Base-by-base conservation (phyloP, 2,797 vertebrate species). In the Mareca strepera region DNA sequence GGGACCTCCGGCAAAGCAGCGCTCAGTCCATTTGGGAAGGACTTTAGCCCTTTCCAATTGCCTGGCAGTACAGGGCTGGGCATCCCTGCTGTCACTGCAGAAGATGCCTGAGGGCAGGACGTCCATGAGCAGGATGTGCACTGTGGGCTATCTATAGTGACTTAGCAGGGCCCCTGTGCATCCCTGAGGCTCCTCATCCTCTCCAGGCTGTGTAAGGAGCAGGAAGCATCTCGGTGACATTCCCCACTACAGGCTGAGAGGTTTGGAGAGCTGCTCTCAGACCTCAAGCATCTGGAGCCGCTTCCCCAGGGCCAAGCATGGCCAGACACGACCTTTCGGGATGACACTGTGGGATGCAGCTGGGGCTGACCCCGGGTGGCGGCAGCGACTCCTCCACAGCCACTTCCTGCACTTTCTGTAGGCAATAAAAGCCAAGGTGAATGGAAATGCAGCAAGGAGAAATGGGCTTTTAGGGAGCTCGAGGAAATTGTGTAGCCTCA, bases 131-230 rank as follows among this genome's bases (percentile, higher is more conserved):
- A 2, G 2, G 2, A 29, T 16, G 28, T n/a, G 58, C 48, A 33
- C 8, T 0, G 0, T 4, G 1, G 60, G 60, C 77, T 77, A 66
- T 20, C 68, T 0, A 0, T 44, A 31, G 55, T 0, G 0, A 17
- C 10, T 43, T 41, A 76, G 55, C 1, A 0, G 0, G 1, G 64
- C 63, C 41, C 6, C 0, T 31, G 23, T 0, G 0, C 0, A 2
- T 11, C 37, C 50, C 39, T 91, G 56, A 3, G 21, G 37, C 18
- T 82, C 21, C 43, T 88, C 56, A 73, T 63, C 74, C 60, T 70
- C 82, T 77, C 77, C 75, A 74, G 10, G 5, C 43, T 58, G 58
- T 55, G 28, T 62, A n/a, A 69, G 76, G 72, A 79, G 70, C 14
- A 12, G 43, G 52, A 64, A 68, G 35, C 43, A 74, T 77, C 84